A percentile compares a stretch with the other conserved stretches of the same genome.
Conservation (phyloP, 2,113 vertebrate genomes). For the Pseudopodoces humilis region DNA sequence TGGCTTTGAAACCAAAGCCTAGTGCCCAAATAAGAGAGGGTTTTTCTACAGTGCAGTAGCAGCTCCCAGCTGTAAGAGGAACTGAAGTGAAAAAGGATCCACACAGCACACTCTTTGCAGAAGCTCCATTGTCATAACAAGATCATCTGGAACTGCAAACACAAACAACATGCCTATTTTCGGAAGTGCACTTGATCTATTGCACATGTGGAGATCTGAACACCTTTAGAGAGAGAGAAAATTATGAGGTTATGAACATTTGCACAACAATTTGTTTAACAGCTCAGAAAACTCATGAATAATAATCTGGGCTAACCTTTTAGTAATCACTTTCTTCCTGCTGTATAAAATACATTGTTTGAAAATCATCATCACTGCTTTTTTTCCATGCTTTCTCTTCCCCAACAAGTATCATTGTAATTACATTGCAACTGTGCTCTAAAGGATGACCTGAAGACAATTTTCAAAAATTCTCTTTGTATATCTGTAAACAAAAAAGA, state of each 20-base stretch:
- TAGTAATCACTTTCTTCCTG: conserved; percentile 22
- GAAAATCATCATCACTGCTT: background rate
- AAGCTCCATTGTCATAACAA: background rate
- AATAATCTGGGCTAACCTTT: conserved; percentile 45
- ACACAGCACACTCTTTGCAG: background rate
- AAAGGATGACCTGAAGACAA: conserved; percentile 11
- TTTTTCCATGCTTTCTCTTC: background rate
- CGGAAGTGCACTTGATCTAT: conserved; percentile 19
- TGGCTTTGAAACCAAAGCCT: conserved; percentile 39
- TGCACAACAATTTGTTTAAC: conserved; percentile 53
- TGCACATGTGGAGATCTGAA: background rate
- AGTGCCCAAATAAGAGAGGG: background rate
- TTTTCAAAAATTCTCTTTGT: conserved; percentile 36
- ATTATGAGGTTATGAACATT: conserved; percentile 1
- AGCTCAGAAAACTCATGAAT: conserved; percentile 35
- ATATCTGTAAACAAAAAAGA: conserved; percentile 11
- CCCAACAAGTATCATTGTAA: background rate
- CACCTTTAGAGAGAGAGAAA: conserved; percentile 4
- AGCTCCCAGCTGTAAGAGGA: background rate
- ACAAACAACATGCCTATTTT: background rate
- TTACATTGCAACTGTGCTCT: background rate
- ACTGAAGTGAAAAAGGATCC: background rate
- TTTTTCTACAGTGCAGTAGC: conserved; percentile 7
- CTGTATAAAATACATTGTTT: background rate
- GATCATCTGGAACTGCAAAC: conserved; percentile 35